Evolutionary conservation across 1,140 invertebrate species (phyloP).

Genomic region (Drosophila kohkoa): DNA sequence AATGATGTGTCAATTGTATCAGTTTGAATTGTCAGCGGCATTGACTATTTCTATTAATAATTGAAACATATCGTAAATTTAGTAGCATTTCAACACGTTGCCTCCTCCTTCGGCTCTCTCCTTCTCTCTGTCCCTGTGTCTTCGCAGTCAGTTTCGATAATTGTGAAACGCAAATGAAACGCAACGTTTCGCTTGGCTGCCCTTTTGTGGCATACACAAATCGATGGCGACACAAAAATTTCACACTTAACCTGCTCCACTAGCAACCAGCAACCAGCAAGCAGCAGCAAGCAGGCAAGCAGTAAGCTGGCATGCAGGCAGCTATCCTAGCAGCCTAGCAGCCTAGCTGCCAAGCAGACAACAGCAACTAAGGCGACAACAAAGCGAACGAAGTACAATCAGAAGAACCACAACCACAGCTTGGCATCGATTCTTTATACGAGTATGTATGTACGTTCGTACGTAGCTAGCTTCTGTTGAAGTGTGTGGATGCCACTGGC

Average conservation of each 20-base stretch:
- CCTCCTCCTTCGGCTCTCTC: not conserved
- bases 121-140: not conserved
- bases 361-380: not conserved
- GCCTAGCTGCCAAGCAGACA: slow-evolving; percentile 28
- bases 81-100: slow-evolving; percentile 1
- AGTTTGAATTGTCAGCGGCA: slow-evolving; percentile 27
- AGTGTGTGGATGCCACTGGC: slow-evolving; percentile 27
- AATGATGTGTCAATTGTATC: slow-evolving; percentile 57
- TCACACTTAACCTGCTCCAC: slow-evolving; percentile 78
- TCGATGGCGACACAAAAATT: slow-evolving; percentile 55
- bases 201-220: slow-evolving; percentile 35
- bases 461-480: not conserved
- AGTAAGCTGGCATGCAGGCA: too few relatives aligned
- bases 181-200: slow-evolving; percentile 48
- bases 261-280: slow-evolving; percentile 25
- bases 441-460: not conserved
- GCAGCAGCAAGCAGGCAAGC: not conserved
- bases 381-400: slow-evolving; percentile 1
- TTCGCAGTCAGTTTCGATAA: slow-evolving; percentile 58
- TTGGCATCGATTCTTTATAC: slow-evolving; percentile 57
- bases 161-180: slow-evolving; percentile 68
- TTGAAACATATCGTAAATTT: not conserved
- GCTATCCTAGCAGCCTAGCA: slow-evolving; percentile 19
- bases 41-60: not conserved
- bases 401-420: slow-evolving; percentile 16